Base-by-base conservation (phyloP, 2,113 vertebrate genomes). In the Diphyllodes magnificus region DNA sequence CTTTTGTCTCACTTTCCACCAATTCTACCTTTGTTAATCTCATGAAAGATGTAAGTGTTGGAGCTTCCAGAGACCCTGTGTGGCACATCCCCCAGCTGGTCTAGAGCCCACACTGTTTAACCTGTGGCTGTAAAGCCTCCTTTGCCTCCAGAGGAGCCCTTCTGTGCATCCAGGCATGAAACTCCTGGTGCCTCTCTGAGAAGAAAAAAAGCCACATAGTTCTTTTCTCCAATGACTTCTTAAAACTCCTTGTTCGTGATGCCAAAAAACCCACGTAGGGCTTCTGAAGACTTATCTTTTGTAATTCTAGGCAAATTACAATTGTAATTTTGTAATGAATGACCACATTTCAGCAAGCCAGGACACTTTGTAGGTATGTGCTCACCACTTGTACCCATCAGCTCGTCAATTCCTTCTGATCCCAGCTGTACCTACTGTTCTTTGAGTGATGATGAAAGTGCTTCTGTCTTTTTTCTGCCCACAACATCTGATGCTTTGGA, bases 41-140 rank as follows among this genome's bases (percentile, higher is more conserved):
- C 40, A 47, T 33, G 42, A 42, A 76, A 68, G 10, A n/a, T 25
- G 12, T 56, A 40, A 40, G 25, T 35, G 11, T 8, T 44, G 47
- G n/a, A 82, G 16, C 22, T 70, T 82, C 75, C 22, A 51, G 33
- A 45, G n/a, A 15, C 11, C 7, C 68, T 45, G 8, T 18, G 20
- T 25, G 27, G 5, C 18, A 27, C 11, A 15, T 37, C 2, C 3
- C 9, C 17, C 14, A 9, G 13, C 33, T 51, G 14, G 5, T 59
- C 25, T 57, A 1, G 0, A 70, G 4, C 20, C 4, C 0, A 25
- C 0, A 0, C 17, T 63, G 11, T 59, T 49, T 42, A 33, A 10
- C 33, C 39, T 31, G 10, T 21, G 11, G 11, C 22, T 50, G 14
- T 14, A n/a, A 28, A 51, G 13, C 9, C 15, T 73, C n/a, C 30